A percentile compares a stretch with the other conserved stretches of the same genome.
Evolutionary conservation across 2,888 invertebrate genomes (phyloP).

Genomic region (Cerceris rybyensis): DNA sequence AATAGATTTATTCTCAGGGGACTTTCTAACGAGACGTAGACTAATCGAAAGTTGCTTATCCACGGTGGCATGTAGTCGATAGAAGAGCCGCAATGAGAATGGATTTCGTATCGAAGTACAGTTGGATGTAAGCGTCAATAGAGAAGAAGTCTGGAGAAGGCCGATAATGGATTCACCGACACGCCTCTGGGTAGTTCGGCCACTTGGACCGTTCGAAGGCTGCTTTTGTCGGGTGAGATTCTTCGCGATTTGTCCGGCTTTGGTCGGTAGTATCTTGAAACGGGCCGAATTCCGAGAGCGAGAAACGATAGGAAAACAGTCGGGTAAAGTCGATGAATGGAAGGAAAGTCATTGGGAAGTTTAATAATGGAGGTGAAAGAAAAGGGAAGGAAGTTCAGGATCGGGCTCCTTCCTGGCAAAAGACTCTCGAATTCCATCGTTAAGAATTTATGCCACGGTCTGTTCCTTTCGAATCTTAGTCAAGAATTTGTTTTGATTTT

Average conservation of each 20-base stretch:
- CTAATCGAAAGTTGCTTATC: slow-evolving; percentile 23
- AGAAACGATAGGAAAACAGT: slow-evolving; percentile 2
- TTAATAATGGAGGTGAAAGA: slow-evolving; percentile 33
- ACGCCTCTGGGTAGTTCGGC: slow-evolving; percentile 14
- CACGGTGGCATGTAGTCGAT: not conserved
- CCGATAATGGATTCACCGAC: slow-evolving; percentile 45
- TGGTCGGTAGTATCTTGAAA: slow-evolving; percentile 7
- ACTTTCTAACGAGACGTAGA: not conserved
- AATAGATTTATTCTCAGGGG: too few relatives aligned
- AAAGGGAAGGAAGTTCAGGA: slow-evolving; percentile 39
- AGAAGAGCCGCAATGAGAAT: slow-evolving; percentile 11
- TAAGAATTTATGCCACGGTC: not conserved
- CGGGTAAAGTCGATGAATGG: slow-evolving; percentile 38
- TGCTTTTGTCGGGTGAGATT: slow-evolving; percentile 33
- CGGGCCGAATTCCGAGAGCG: slow-evolving; percentile 32
- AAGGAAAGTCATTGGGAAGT: slow-evolving; percentile 38
- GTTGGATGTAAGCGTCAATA: slow-evolving; percentile 2
- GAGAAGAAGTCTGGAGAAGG: slow-evolving; percentile 1
- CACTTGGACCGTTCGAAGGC: slow-evolving; percentile 2
- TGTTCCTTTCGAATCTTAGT: not conserved
- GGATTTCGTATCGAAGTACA: not conserved
- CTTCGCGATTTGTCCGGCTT: slow-evolving; percentile 21
- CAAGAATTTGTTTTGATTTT: not conserved
- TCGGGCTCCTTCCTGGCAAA: slow-evolving; percentile 27
- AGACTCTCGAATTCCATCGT: slow-evolving; percentile 13